Conservation (phyloP, 2,113 vertebrate species). For the Pangasianodon hypophthalmus region DNA sequence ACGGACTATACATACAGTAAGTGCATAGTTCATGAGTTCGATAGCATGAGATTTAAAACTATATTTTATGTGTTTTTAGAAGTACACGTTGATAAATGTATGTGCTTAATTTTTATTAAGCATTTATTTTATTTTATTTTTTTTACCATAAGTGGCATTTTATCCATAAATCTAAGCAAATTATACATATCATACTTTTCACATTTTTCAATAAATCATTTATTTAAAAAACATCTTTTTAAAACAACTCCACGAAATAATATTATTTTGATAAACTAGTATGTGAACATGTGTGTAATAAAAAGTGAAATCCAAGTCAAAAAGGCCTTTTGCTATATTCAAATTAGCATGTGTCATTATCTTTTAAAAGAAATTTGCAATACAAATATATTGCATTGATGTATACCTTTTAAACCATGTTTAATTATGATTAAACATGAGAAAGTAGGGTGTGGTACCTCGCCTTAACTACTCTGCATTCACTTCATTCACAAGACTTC, state of each 20-base stretch:
- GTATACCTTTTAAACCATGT: background rate
- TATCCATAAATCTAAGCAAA: background rate
- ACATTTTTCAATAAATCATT: background rate
- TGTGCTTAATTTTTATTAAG: background rate
- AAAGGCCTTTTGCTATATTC: background rate
- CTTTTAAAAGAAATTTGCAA: background rate
- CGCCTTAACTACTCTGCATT: background rate
- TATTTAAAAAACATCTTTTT: background rate
- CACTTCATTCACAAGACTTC: background rate
- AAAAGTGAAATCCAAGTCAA: background rate
- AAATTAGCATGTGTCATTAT: background rate
- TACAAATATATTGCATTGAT: background rate
- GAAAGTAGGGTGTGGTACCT: background rate
- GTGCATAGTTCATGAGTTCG: background rate
- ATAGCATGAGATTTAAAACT: background rate
- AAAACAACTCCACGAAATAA: background rate
- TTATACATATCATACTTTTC: background rate
- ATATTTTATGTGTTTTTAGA: background rate
- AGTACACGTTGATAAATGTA: background rate
- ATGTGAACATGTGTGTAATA: background rate
- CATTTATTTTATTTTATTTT: background rate
- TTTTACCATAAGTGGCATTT: background rate
- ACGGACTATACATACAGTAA: too few relatives aligned
- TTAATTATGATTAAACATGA: background rate
- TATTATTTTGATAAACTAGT: background rate